Conservation (phyloP, 2,888 invertebrate species). For the Drosophila trichaetosa region DNA sequence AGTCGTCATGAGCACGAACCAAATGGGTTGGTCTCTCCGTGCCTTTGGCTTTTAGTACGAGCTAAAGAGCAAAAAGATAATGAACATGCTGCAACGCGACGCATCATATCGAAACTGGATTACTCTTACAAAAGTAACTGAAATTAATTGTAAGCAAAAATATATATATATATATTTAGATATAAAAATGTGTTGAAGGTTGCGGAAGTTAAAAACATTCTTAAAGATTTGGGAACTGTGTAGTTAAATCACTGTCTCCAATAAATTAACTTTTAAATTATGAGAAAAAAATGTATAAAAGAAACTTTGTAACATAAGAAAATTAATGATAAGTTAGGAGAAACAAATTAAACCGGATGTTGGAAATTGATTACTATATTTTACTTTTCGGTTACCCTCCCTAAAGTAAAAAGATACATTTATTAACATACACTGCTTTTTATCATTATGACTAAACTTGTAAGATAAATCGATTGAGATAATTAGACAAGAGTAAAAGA, state of each 20-base stretch:
- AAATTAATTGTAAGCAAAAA: not conserved
- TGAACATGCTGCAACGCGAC: not conserved
- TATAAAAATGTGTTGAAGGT: not conserved
- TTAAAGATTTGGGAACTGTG: not conserved
- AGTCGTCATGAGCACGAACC: constrained; percentile 40
- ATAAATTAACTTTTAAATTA: not conserved
- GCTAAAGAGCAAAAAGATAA: constrained; percentile 16
- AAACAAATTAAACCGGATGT: not conserved
- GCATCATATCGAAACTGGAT: not conserved
- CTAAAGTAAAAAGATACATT: not conserved
- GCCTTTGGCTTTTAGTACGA: constrained; percentile 32
- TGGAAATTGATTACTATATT: not conserved
- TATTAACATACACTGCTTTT: not conserved
- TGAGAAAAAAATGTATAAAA: too few species aligned
- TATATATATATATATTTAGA: not conserved
- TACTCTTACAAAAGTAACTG: not conserved
- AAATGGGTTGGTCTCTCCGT: constrained; percentile 38
- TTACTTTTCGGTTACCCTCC: too few species aligned
- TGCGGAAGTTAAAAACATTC: not conserved
- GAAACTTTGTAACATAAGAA: not conserved
- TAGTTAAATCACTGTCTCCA: not conserved
- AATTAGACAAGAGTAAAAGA: not conserved
- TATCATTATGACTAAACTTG: not conserved
- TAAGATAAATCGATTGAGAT: not conserved
- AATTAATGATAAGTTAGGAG: not conserved